Evolutionary conservation across 2,888 invertebrate species (phyloP).

Genomic region (Tinea trinotella): DNA sequence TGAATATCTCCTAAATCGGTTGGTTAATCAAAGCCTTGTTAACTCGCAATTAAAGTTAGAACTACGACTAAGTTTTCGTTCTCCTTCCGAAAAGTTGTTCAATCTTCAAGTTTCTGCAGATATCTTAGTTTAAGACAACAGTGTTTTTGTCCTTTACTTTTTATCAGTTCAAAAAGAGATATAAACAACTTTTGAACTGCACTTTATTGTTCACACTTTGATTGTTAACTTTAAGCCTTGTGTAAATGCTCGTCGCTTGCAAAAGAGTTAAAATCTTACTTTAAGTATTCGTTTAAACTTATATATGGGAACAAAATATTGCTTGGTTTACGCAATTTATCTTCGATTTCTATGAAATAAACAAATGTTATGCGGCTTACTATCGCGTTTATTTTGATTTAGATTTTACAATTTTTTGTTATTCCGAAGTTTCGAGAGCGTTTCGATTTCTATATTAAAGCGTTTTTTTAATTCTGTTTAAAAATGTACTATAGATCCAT

Average conservation of each 20-base stretch:
- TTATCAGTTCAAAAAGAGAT: not conserved
- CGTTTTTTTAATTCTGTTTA: too few relatives aligned
- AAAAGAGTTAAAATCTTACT: not conserved
- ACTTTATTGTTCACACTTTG: constrained; percentile 6
- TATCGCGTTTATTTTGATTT: too few relatives aligned
- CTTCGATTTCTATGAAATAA: too few relatives aligned
- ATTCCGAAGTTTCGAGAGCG: too few relatives aligned
- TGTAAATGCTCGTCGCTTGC: constrained; percentile 3
- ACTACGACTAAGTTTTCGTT: constrained; percentile 3
- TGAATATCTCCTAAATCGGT: not conserved
- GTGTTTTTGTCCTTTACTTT: not conserved
- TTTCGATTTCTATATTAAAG: too few relatives aligned
- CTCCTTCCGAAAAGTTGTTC: constrained; percentile 4
- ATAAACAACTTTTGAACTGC: constrained; percentile 9
- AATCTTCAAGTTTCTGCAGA: constrained; percentile 10
- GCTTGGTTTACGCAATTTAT: too few relatives aligned
- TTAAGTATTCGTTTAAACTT: too few relatives aligned
- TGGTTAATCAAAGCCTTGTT: constrained; percentile 12
- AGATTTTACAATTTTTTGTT: too few relatives aligned
- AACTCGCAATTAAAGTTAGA: constrained; percentile 10
- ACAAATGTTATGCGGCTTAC: too few relatives aligned
- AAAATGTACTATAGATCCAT: too few relatives aligned
- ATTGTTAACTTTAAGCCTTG: constrained; percentile 4
- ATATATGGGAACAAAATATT: too few relatives aligned
- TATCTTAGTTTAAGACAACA: constrained; percentile 6